Percentiles rank a stretch among this genome's conserved stretches.
These are phyloP conservation scores for Smutsia gigantea DNA, from an alignment of 2,797 vertebrate species.

Conservation along the genomic window DNA sequence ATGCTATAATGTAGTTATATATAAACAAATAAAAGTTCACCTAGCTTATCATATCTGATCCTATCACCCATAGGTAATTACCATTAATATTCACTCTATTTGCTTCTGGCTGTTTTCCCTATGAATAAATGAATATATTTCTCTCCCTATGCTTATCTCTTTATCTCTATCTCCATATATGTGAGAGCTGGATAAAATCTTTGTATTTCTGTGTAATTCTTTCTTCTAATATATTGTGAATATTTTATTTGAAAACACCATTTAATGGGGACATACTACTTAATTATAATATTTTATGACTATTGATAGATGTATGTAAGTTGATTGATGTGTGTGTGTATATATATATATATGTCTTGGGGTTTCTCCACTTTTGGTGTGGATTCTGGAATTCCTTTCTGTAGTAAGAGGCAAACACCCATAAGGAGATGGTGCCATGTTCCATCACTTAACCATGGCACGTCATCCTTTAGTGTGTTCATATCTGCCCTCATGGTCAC, in stretches of 20 bases:
- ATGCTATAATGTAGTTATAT: not conserved
- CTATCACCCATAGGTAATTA: not conserved
- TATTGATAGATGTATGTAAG: not conserved
- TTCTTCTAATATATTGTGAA: not conserved
- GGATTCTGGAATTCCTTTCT: not conserved
- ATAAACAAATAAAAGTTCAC: not conserved
- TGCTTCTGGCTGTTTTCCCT: not conserved
- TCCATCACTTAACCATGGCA: not conserved
- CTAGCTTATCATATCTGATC: not conserved
- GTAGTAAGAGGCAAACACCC: not conserved
- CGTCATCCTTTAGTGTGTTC: not conserved
- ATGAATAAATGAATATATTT: not conserved
- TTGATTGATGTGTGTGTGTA: not conserved
- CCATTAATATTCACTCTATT: not conserved
- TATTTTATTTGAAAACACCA: not conserved
- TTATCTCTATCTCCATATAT: not conserved
- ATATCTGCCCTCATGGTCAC: not conserved
- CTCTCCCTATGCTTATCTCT: not conserved
- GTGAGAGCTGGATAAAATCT: not conserved
- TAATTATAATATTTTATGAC: not conserved
- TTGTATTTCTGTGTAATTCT: not conserved
- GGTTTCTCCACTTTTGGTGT: not conserved
- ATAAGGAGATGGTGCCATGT: not conserved
- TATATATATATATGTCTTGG: not conserved
- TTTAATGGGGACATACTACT: not conserved